Conservation (phyloP, 2,797 vertebrate genomes). For the Pseudomugil tenellus region DNA sequence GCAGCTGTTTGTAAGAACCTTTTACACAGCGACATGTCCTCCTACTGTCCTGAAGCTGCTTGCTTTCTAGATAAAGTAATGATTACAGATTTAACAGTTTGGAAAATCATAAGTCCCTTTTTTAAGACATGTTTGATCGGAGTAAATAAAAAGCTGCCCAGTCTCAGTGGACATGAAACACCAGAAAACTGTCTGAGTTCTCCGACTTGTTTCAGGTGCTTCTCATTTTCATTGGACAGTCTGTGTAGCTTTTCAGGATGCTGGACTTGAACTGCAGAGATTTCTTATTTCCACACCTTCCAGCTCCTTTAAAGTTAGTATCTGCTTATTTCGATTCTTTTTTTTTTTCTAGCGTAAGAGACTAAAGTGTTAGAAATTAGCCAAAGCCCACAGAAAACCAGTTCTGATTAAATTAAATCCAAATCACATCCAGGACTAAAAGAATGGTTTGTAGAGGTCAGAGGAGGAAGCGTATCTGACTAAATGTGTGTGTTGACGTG, state of each 20-base stretch:
- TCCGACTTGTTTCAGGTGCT: too few relatives aligned
- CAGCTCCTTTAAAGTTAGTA: conserved; percentile 55
- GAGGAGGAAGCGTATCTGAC: conserved; percentile 35
- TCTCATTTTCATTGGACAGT: background rate
- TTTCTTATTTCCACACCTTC: conserved; percentile 77
- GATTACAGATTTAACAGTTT: background rate
- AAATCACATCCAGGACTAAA: conserved; percentile 13
- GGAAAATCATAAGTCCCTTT: background rate
- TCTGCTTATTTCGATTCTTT: conserved; percentile 43
- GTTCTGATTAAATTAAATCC: conserved; percentile 20
- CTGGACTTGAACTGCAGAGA: conserved; percentile 49
- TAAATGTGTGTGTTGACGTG: conserved; percentile 60
- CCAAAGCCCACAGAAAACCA: conserved; percentile 30
- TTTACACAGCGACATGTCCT: too few relatives aligned
- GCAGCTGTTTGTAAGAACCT: too few relatives aligned
- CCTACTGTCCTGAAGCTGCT: too few relatives aligned
- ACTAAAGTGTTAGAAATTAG: conserved; percentile 10
- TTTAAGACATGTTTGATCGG: too few relatives aligned
- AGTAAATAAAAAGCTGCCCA: too few relatives aligned
- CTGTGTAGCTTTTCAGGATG: conserved; percentile 35
- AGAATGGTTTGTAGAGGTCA: conserved; percentile 14
- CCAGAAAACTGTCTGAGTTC: too few relatives aligned
- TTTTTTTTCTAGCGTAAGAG: conserved; percentile 38
- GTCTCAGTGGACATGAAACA: too few relatives aligned
- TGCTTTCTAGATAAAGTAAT: too few relatives aligned